These are phyloP conservation scores for Enteromius anoplus DNA, from an alignment of 2,797 vertebrate genomes.

Conservation along the genomic window DNA sequence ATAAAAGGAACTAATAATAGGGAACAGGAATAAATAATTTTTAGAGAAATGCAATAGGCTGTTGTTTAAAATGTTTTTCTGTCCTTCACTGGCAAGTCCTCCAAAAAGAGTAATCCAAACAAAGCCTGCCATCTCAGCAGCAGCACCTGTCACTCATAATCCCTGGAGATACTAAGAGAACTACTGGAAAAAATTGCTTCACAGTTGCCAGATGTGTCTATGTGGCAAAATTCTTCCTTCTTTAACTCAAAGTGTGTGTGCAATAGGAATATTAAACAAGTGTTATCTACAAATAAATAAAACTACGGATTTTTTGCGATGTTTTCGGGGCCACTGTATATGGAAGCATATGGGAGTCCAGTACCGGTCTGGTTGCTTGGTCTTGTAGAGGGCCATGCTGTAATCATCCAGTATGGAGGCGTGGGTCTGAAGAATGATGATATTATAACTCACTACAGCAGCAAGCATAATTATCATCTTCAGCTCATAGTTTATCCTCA, in stretches of 20 bases:
- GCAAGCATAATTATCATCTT: conserved; percentile 96
- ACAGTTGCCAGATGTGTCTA: conserved; percentile 36
- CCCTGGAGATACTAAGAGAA: conserved; percentile 34
- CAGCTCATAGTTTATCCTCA: conserved; percentile 96
- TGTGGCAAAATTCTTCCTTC: not conserved
- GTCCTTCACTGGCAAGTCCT: not conserved
- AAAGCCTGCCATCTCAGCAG: conserved; percentile 53
- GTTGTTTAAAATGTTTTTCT: not conserved
- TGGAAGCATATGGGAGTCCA: conserved; percentile 14
- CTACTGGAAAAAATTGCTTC: conserved; percentile 34
- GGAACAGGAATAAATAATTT: conserved; percentile 3
- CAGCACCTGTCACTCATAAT: conserved; percentile 61
- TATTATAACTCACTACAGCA: conserved; percentile 91
- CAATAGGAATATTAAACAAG: not conserved
- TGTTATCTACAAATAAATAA: not conserved
- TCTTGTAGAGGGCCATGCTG: conserved; percentile 84
- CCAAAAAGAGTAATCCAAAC: conserved; percentile 63
- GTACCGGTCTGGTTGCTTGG: conserved; percentile 81
- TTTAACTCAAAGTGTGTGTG: not conserved
- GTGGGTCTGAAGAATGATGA: conserved; percentile 93
- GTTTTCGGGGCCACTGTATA: not conserved
- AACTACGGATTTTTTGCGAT: not conserved
- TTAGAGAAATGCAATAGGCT: conserved; percentile 16
- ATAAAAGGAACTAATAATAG: too few species aligned
- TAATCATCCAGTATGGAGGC: conserved; percentile 88